Percentiles rank a stretch among this genome's conserved stretches.
Conservation (phyloP, 2,888 invertebrate genomes). For the Cryptocephalus primarius region DNA sequence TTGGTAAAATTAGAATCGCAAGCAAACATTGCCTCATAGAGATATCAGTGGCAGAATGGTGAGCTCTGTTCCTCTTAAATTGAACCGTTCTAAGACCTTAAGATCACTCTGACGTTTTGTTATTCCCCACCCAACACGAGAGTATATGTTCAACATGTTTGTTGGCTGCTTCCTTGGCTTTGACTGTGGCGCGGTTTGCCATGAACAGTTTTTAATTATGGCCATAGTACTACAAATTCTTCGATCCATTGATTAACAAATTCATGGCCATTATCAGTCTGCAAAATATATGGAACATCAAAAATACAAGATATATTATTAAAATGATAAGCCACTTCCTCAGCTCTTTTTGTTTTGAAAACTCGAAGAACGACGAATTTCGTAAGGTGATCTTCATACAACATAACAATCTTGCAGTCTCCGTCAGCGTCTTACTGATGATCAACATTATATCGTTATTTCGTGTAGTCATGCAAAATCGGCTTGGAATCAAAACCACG, state of each 20-base stretch:
- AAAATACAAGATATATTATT: constrained; percentile 30
- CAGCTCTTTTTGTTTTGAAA: constrained; percentile 25
- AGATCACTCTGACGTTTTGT: too few relatives aligned
- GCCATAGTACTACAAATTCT: constrained; percentile 17
- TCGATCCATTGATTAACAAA: constrained; percentile 20
- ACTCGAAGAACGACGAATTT: constrained; percentile 30
- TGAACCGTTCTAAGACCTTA: too few relatives aligned
- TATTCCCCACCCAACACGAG: too few relatives aligned
- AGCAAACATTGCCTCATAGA: too few relatives aligned
- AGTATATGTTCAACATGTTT: too few relatives aligned
- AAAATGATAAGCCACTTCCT: constrained; percentile 28
- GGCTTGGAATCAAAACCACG: constrained; percentile 11
- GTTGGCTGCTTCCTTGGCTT: too few relatives aligned
- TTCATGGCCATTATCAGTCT: constrained; percentile 26
- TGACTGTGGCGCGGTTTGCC: constrained; percentile 26
- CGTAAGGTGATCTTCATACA: constrained; percentile 31
- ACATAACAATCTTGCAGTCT: constrained; percentile 24
- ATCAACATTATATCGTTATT: constrained; percentile 28
- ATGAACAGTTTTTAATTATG: constrained; percentile 24
- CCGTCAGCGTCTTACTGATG: constrained; percentile 25
- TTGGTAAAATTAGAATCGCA: too few relatives aligned
- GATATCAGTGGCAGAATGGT: too few relatives aligned
- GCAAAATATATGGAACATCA: constrained; percentile 29
- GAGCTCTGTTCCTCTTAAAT: too few relatives aligned
- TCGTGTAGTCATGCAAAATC: constrained; percentile 17